A percentile compares a stretch with the other conserved stretches of the same genome.
These are phyloP conservation scores for Littorina saxatilis DNA, from an alignment of 1,140 invertebrate species.

Conservation along the genomic window DNA sequence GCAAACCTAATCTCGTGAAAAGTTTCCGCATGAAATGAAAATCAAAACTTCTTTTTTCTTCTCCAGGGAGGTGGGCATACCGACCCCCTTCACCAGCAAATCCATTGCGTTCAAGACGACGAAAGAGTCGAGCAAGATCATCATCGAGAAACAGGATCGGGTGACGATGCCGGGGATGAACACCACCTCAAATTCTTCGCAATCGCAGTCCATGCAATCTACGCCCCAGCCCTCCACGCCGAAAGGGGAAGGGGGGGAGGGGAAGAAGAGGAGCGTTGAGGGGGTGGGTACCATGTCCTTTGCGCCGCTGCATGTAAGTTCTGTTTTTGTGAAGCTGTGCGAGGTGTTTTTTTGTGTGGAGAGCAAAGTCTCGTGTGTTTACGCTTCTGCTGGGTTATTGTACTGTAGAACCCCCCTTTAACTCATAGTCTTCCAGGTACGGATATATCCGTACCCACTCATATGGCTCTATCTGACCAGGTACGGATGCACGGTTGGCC, in stretches of 20 bases:
- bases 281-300: conserved; percentile 27
- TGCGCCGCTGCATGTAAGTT: conserved; percentile 35
- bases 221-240: conserved; percentile 43
- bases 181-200: conserved; percentile 48
- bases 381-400: too few relatives aligned
- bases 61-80: conserved; percentile 78
- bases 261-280: background rate
- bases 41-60: too few relatives aligned
- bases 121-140: conserved; percentile 87
- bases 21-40: too few relatives aligned
- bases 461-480: too few relatives aligned
- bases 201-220: conserved; percentile 38
- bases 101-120: conserved; percentile 85
- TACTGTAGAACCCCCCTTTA: too few relatives aligned
- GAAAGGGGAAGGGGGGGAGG: background rate
- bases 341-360: too few relatives aligned
- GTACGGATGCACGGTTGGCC: too few relatives aligned
- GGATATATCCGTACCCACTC: too few relatives aligned
- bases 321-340: background rate
- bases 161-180: conserved; percentile 63
- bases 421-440: too few relatives aligned
- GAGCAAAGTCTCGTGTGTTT: too few relatives aligned
- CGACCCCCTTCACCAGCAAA: conserved; percentile 72
- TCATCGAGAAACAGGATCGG: conserved; percentile 88
- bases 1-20: too few relatives aligned